Evolutionary conservation across 2,113 vertebrate species (phyloP).

Genomic region (Odocoileus virginianus): DNA sequence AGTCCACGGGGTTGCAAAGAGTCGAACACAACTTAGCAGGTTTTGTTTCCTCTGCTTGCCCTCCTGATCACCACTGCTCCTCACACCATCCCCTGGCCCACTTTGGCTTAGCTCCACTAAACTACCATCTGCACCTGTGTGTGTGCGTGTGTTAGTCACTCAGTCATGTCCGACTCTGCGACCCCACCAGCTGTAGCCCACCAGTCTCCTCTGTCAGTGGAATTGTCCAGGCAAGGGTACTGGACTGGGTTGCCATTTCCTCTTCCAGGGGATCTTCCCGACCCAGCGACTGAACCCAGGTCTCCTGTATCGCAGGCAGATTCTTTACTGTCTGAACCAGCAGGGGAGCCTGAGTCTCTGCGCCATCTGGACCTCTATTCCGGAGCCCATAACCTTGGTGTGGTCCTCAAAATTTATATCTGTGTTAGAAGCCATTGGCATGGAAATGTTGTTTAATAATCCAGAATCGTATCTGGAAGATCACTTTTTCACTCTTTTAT

Average conservation of each 20-base stretch:
- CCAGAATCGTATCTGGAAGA: background rate
- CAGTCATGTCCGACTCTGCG: background rate
- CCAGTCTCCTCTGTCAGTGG: background rate
- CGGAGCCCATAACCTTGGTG: background rate
- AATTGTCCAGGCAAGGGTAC: background rate
- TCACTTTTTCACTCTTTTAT: background rate
- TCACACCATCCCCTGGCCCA: rapidly evolving
- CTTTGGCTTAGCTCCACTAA: background rate
- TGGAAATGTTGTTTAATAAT: background rate
- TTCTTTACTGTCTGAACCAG: background rate
- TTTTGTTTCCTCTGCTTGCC: background rate
- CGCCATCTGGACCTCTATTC: background rate
- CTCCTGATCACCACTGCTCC: background rate
- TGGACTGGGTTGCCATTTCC: background rate
- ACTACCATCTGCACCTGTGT: background rate
- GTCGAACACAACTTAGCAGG: background rate
- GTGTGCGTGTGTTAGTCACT: background rate
- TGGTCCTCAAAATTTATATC: background rate
- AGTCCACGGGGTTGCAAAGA: background rate
- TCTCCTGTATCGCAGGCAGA: background rate
- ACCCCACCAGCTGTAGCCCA: background rate
- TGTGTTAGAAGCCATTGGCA: background rate
- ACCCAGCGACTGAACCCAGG: background rate
- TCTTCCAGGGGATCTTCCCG: background rate
- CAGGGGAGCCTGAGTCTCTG: background rate